These are phyloP conservation scores for Corythaixoides concolor DNA, from an alignment of 2,113 vertebrate genomes.

Conservation along the genomic window DNA sequence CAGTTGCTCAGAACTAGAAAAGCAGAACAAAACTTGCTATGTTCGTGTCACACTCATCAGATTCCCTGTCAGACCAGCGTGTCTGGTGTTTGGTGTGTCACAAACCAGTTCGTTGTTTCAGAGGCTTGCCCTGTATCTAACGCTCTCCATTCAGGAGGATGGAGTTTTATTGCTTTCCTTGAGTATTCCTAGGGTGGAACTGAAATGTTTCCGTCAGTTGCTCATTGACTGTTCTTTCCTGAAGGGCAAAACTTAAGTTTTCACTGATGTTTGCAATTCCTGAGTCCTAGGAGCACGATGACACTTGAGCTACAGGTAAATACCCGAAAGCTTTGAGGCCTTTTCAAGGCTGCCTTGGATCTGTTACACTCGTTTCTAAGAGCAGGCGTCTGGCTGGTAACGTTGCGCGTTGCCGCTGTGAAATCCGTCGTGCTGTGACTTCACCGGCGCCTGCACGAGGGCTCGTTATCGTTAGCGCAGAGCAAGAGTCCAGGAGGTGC, in stretches of 20 bases:
- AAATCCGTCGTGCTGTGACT: rapidly evolving
- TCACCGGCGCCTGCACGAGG: rapidly evolving
- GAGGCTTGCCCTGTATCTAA: neutral
- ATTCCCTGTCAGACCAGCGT: neutral
- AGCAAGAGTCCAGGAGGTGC: neutral
- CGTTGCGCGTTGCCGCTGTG: rapidly evolving
- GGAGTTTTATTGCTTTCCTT: neutral
- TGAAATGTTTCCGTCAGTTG: neutral
- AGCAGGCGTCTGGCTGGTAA: neutral
- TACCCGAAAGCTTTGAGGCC: neutral
- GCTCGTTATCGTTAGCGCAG: neutral
- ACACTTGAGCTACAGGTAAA: neutral
- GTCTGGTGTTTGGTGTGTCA: neutral
- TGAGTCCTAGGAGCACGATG: neutral
- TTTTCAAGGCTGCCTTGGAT: neutral
- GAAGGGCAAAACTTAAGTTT: neutral
- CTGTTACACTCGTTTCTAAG: neutral
- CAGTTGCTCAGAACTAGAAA: neutral
- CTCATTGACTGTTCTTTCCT: neutral
- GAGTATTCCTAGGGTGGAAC: neutral
- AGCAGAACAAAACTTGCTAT: neutral
- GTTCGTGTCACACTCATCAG: neutral
- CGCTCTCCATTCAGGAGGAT: neutral
- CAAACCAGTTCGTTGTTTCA: neutral
- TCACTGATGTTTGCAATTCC: neutral